These are phyloP conservation scores for Antheraea mylitta DNA, from an alignment of 1,140 invertebrate genomes.

Conservation along the genomic window DNA sequence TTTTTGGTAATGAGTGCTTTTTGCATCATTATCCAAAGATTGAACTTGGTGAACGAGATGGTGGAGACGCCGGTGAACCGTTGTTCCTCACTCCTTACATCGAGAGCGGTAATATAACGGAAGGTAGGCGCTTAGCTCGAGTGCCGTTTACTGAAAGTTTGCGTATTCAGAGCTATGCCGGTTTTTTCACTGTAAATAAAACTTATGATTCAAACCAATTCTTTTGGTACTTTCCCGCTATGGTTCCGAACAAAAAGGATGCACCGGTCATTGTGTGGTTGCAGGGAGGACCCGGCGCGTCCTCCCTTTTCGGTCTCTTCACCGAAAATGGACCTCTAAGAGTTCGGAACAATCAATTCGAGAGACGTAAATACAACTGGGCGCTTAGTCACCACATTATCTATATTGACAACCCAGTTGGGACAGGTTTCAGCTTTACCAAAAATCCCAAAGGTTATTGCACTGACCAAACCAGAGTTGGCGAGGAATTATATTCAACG, in stretches of 20 bases:
- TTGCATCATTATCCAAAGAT: slow-evolving; percentile 61
- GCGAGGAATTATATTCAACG: slow-evolving; percentile 82
- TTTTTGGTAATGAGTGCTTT: slow-evolving; percentile 41
- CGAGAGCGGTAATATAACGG: slow-evolving; percentile 77
- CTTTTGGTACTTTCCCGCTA: slow-evolving; percentile 89
- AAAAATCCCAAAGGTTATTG: slow-evolving; percentile 82
- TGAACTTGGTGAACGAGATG: slow-evolving; percentile 65
- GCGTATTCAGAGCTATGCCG: slow-evolving; percentile 80
- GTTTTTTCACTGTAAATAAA: slow-evolving; percentile 86
- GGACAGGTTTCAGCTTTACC: slow-evolving; percentile 89
- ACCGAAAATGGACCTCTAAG: slow-evolving; percentile 88
- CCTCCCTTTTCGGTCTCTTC: slow-evolving; percentile 90
- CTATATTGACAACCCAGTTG: slow-evolving; percentile 94
- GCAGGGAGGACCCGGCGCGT: slow-evolving; percentile 89
- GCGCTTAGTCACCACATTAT: slow-evolving; percentile 86
- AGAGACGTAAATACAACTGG: slow-evolving; percentile 86
- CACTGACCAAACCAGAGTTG: slow-evolving; percentile 83
- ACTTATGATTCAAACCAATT: slow-evolving; percentile 85
- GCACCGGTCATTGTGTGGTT: slow-evolving; percentile 88
- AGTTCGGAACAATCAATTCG: slow-evolving; percentile 65
- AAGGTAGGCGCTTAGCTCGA: slow-evolving; percentile 51
- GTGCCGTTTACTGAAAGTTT: slow-evolving; percentile 64
- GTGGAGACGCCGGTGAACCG: slow-evolving; percentile 81
- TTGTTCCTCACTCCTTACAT: slow-evolving; percentile 84
- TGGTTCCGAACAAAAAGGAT: slow-evolving; percentile 65